Conservation (phyloP, 2,797 vertebrate species). For the Sebastes matsubarae region DNA sequence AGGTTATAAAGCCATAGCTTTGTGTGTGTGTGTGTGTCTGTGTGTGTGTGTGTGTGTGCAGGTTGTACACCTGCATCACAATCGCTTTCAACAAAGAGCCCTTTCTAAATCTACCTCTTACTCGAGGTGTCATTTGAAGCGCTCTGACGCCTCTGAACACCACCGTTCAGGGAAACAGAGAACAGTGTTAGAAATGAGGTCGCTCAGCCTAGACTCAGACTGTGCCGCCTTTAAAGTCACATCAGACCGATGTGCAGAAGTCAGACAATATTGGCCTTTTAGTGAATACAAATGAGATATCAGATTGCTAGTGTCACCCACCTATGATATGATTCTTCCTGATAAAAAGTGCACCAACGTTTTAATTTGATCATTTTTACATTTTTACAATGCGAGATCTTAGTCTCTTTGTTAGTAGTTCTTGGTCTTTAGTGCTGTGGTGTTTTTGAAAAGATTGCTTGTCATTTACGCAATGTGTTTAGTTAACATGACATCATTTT, state of each 20-base stretch:
- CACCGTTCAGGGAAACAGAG: conserved; percentile 13
- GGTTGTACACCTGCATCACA: background rate
- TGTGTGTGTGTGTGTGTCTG: background rate
- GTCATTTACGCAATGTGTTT: too few species aligned
- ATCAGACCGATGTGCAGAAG: background rate
- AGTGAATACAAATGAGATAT: background rate
- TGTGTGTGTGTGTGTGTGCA: background rate
- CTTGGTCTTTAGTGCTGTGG: too few species aligned
- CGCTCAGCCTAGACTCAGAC: conserved; percentile 17
- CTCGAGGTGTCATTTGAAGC: conserved; percentile 18
- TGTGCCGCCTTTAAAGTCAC: conserved; percentile 6
- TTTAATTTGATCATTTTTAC: background rate
- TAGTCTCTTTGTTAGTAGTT: too few species aligned
- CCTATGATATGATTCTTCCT: background rate
- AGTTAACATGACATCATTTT: too few species aligned
- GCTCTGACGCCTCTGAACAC: conserved; percentile 22
- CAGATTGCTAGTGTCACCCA: background rate
- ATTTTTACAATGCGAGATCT: too few species aligned
- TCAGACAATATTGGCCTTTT: background rate
- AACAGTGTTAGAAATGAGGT: conserved; percentile 47
- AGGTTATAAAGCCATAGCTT: background rate
- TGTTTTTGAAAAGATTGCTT: too few species aligned
- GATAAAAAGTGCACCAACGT: background rate
- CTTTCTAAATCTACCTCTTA: background rate
- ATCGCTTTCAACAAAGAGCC: background rate